phyloP scores from a whole-genome alignment of 1,140 invertebrate species.

The Ruditapes philippinarum region DNA sequence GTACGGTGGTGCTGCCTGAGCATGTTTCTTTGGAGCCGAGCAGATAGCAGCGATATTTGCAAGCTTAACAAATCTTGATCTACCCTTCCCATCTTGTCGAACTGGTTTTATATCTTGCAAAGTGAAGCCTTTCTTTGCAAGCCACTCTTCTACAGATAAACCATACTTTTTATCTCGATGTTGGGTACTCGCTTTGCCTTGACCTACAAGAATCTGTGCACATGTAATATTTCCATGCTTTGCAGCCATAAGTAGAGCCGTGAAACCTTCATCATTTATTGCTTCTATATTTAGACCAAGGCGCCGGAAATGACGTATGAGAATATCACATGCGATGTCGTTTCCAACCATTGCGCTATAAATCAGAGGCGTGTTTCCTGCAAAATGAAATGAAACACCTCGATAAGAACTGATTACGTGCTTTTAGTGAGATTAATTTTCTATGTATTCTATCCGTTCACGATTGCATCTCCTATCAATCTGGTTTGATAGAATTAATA shows the following conservation, averaged over 20 bases:
- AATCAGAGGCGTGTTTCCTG: slow-evolving; percentile 84
- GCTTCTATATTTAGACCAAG: slow-evolving; percentile 82
- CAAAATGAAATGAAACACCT: slow-evolving; percentile 92
- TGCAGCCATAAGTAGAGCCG: slow-evolving; percentile 81
- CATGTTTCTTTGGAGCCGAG: slow-evolving; percentile 41
- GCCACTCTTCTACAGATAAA: slow-evolving; percentile 68
- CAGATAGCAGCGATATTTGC: slow-evolving; percentile 63
- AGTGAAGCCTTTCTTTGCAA: slow-evolving; percentile 69
- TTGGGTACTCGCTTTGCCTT: slow-evolving; percentile 78
- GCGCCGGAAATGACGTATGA: slow-evolving; percentile 81
- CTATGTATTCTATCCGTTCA: background rate
- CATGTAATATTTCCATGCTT: slow-evolving; percentile 81
- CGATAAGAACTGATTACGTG: slow-evolving; percentile 9
- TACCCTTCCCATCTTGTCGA: slow-evolving; percentile 44
- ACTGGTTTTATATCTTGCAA: slow-evolving; percentile 66
- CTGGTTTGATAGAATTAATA: slow-evolving; percentile 4
- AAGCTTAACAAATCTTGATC: slow-evolving; percentile 56
- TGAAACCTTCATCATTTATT: slow-evolving; percentile 82
- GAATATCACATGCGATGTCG: slow-evolving; percentile 81
- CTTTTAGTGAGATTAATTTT: slow-evolving; percentile 28
- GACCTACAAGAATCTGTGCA: slow-evolving; percentile 79
- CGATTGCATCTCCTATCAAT: background rate
- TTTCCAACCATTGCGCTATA: slow-evolving; percentile 84
- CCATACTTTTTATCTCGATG: slow-evolving; percentile 76
- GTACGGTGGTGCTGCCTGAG: background rate